These are phyloP conservation scores for Cottus gobio DNA, from an alignment of 2,113 vertebrate genomes.

Conservation along the genomic window DNA sequence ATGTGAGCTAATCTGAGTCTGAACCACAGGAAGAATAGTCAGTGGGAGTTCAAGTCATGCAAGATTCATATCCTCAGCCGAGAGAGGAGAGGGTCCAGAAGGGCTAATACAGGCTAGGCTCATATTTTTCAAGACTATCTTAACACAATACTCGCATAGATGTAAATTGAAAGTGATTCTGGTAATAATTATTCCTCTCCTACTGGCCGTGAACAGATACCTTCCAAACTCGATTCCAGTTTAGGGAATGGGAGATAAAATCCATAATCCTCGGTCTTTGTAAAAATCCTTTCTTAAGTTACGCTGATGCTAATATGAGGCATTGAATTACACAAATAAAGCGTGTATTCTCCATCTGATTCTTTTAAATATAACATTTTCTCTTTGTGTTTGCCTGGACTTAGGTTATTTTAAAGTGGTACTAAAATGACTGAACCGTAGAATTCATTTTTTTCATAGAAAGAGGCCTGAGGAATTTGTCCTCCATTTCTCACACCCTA, in stretches of 20 bases:
- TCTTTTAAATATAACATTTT: not conserved
- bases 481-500: not conserved
- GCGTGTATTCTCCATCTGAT: not conserved
- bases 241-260: not conserved
- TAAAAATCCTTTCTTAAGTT: not conserved
- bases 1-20: conserved; percentile 16
- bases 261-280: not conserved
- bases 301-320: not conserved
- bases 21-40: not conserved
- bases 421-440: not conserved
- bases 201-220: not conserved
- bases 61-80: not conserved
- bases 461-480: not conserved
- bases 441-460: not conserved
- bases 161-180: not conserved
- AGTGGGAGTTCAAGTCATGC: not conserved
- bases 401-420: not conserved
- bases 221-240: not conserved
- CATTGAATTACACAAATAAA: not conserved
- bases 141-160: not conserved
- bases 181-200: conserved; percentile 1
- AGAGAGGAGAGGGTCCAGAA: not conserved
- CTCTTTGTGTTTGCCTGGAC: not conserved
- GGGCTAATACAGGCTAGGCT: not conserved
- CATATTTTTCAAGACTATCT: not conserved